Conservation (phyloP, 2,888 invertebrate genomes). For the Agrotis puta region DNA sequence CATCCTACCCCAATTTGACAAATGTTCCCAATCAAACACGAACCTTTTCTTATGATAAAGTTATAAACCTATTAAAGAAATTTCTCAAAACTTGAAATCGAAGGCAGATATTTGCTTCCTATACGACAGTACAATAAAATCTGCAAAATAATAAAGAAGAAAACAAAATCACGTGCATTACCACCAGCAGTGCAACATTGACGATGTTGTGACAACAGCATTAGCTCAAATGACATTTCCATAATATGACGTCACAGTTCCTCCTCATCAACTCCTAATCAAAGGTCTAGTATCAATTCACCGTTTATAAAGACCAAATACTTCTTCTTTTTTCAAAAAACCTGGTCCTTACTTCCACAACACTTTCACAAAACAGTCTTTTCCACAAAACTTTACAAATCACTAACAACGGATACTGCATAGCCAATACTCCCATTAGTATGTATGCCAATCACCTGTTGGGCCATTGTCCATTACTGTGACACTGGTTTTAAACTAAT, state of each 20-base stretch:
- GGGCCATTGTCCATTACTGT: conserved; percentile 47
- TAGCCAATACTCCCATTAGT: conserved; percentile 34
- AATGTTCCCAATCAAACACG: no score
- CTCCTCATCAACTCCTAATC: neutral
- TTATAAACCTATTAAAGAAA: no score
- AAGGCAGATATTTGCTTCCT: no score
- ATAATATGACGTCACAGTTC: neutral
- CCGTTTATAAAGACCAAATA: neutral
- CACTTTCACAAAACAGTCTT: conserved; percentile 21
- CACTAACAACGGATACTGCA: conserved; percentile 13
- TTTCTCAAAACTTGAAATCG: no score
- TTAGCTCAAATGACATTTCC: neutral
- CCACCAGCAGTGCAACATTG: conserved; percentile 33
- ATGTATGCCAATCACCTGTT: conserved; percentile 56
- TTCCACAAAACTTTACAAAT: conserved; percentile 36
- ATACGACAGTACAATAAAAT: no score
- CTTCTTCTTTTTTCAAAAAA: neutral
- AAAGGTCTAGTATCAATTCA: neutral
- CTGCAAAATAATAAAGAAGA: neutral
- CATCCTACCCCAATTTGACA: no score
- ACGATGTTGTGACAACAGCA: conserved; percentile 11
- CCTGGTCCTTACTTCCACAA: neutral
- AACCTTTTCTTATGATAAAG: no score
- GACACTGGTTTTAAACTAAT: conserved; percentile 70
- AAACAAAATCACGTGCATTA: neutral